Evolutionary conservation across 1,140 invertebrate species (phyloP), one percentile per base, ranked within the genome.

Genomic region (Limonius californicus): DNA sequence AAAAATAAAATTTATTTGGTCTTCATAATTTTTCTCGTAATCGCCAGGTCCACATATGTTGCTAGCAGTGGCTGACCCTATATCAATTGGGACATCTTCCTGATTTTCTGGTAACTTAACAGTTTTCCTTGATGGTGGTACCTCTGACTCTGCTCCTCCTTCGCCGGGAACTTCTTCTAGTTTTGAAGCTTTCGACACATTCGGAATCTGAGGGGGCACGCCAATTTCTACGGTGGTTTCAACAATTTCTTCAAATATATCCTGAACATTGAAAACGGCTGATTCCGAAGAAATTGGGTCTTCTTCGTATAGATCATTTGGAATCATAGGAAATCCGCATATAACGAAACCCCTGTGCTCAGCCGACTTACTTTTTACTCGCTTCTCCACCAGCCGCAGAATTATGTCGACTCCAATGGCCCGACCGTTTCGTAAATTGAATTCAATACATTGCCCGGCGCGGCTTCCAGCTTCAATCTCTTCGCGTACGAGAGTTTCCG

Each of bases 281-380:
- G 81, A 80, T 75, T 83, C 80, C 12, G 76, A 73, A 66, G 76
- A 69, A 14, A 80, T 69, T 12, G 73, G 73, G 42, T 76, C 75
- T 54, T 74, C 65, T 65, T 72, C 55, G 65, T 69, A 77, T 58
- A 67, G 63, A 61, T 72, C 70, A 43, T 77, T 77, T 1, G 76
- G 76, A 32, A 85, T 73, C 12, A 85, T 59, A n/a, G 85, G 84
- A 39, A 85, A 65, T 12, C 83, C 84, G 35, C 81, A 81, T 58
- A 85, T 68, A 6, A 86, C 75, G 74, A 82, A 85, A 14, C 85
- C 84, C 66, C 80, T 76, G 68, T 86, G 81, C 61, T 74, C 68
- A 16, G 81, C 72, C n/a, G 75, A 76, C 14, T 78, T 72, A 16
- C 76, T 78, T 62, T 78, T 68, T 1, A 84, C 60, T 65, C 80